These are phyloP conservation scores for Stenodera caucasica DNA, from an alignment of 2,888 invertebrate genomes.

Conservation along the genomic window DNA sequence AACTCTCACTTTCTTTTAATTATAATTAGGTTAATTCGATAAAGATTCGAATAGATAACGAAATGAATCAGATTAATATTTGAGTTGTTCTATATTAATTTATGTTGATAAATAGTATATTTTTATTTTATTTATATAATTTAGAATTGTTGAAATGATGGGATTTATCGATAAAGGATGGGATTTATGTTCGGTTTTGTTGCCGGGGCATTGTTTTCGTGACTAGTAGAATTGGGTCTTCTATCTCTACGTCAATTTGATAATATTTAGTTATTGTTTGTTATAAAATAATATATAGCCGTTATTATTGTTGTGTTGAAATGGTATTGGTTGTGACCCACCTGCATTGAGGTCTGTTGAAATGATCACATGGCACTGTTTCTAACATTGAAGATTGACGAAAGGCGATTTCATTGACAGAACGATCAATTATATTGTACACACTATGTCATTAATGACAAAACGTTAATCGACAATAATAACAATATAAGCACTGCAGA, in stretches of 20 bases:
- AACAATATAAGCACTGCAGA: constrained; percentile 45
- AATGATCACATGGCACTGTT: constrained; percentile 49
- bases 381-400: constrained; percentile 48
- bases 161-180: neutral
- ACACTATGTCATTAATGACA: constrained; percentile 28
- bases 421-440: constrained; percentile 36
- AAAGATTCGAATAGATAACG: no score
- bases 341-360: constrained; percentile 50
- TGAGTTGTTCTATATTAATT: no score
- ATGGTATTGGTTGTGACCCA: constrained; percentile 41
- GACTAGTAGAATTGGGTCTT: neutral
- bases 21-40: no score
- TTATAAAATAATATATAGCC: neutral
- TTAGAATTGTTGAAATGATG: neutral
- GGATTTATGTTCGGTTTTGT: neutral
- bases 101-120: no score
- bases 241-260: neutral
- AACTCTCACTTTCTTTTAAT: no score
- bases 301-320: constrained; percentile 7
- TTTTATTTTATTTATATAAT: no score
- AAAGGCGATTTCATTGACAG: constrained; percentile 43
- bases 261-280: neutral
- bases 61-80: no score
- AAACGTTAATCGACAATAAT: constrained; percentile 32
- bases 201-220: neutral